Conservation (phyloP, 2,888 invertebrate species). For the Drosophila vallismaia region DNA sequence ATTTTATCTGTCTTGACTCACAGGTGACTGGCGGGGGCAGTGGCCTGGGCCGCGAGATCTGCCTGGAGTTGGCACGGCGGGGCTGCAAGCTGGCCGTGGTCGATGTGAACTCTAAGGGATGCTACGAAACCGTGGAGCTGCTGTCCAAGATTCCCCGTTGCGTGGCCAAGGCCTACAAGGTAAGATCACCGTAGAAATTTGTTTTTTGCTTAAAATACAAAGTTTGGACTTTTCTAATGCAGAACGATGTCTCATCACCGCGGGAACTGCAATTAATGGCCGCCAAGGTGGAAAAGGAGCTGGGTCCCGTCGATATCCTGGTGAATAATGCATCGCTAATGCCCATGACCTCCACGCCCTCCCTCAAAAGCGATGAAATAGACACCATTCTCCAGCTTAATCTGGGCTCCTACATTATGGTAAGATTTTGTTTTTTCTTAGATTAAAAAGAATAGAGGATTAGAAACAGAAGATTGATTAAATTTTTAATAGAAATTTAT, state of each 20-base stretch:
- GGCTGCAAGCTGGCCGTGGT: slow-evolving; percentile 84
- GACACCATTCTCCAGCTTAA: slow-evolving; percentile 84
- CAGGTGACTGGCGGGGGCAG: slow-evolving; percentile 85
- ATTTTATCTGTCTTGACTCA: slow-evolving; percentile 6
- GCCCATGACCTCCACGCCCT: slow-evolving; percentile 82
- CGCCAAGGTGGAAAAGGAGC: slow-evolving; percentile 80
- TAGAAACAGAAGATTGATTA: too few species aligned
- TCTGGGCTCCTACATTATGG: slow-evolving; percentile 84
- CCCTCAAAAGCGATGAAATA: slow-evolving; percentile 83
- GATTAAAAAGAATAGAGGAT: too few species aligned
- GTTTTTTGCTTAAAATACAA: not conserved
- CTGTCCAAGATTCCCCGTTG: slow-evolving; percentile 80
- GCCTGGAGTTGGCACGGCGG: slow-evolving; percentile 82
- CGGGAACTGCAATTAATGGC: slow-evolving; percentile 81
- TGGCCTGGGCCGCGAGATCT: slow-evolving; percentile 84
- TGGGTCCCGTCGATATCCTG: slow-evolving; percentile 84
- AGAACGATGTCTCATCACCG: slow-evolving; percentile 83
- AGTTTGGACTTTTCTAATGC: not conserved
- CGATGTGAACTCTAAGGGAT: slow-evolving; percentile 82
- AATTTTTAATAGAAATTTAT: too few species aligned
- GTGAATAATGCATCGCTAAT: slow-evolving; percentile 85
- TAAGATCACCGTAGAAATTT: slow-evolving; percentile 34
- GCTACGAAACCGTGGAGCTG: slow-evolving; percentile 81
- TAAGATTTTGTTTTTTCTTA: slow-evolving; percentile 52
- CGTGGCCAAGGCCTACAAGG: slow-evolving; percentile 82